phyloP scores from a whole-genome alignment of 2,113 vertebrate species.

The Oncorhynchus masou region DNA sequence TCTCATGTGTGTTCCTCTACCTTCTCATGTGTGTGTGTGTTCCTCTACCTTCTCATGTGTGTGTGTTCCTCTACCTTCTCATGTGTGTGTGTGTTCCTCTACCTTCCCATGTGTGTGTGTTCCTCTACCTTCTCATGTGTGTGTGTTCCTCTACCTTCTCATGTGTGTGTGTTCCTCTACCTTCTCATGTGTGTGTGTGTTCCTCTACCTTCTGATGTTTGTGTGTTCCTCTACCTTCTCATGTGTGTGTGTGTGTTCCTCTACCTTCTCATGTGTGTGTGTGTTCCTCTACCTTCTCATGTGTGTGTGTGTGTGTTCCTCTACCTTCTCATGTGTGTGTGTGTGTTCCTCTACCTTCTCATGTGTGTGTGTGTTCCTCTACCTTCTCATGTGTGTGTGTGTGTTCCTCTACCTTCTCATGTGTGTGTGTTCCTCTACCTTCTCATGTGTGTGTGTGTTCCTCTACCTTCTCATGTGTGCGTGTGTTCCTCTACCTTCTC shows the following conservation, averaged over 20 bases:
- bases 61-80: not conserved
- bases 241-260: not conserved
- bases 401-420: too few species aligned
- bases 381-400: too few species aligned
- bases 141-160: not conserved
- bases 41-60: too few species aligned
- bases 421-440: not conserved
- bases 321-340: not conserved
- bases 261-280: not conserved
- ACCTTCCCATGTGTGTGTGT: too few species aligned
- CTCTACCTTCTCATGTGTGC: constrained; percentile 85
- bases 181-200: not conserved
- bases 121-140: not conserved
- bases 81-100: not conserved
- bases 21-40: too few species aligned
- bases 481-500: constrained; percentile 82
- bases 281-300: not conserved
- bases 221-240: not conserved
- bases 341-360: not conserved
- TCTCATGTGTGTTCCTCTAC: too few species aligned
- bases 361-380: not conserved
- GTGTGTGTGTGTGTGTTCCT: too few species aligned
- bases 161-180: not conserved
- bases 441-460: not conserved
- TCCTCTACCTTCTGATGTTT: not conserved